phyloP scores from a whole-genome alignment of 2,113 vertebrate species.

The Acanthisitta chloris region DNA sequence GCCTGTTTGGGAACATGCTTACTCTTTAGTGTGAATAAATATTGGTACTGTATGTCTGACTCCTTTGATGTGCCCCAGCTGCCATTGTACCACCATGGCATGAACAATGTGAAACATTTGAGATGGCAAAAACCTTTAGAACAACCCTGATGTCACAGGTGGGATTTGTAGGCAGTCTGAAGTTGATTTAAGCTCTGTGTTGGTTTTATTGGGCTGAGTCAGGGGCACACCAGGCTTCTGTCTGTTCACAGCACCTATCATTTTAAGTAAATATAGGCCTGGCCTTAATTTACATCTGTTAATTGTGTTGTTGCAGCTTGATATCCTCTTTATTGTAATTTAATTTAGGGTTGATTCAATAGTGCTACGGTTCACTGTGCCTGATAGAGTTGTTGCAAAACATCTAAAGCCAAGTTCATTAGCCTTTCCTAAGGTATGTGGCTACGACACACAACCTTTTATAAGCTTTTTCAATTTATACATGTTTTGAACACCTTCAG shows the following conservation, averaged over 20 bases:
- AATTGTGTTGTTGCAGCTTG: not conserved
- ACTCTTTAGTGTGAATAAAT: no score
- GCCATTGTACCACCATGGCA: not conserved
- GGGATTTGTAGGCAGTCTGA: not conserved
- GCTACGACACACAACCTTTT: not conserved
- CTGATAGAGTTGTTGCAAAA: not conserved
- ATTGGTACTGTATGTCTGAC: not conserved
- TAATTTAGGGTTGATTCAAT: not conserved
- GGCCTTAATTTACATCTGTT: not conserved
- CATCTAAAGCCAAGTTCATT: not conserved
- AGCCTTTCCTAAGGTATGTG: not conserved
- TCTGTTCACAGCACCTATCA: not conserved
- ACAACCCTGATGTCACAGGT: not conserved
- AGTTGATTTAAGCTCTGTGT: not conserved
- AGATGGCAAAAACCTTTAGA: not conserved
- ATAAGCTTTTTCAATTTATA: not conserved
- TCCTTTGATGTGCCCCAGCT: not conserved
- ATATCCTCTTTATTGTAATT: not conserved
- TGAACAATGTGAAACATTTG: not conserved
- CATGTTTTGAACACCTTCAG: not conserved
- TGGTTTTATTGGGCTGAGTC: not conserved
- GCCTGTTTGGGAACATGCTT: not conserved
- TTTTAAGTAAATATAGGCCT: not conserved
- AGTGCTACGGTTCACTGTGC: not conserved
- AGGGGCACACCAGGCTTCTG: not conserved